Conservation (phyloP, 2,888 invertebrate species). For the Ormyrus thymus region DNA sequence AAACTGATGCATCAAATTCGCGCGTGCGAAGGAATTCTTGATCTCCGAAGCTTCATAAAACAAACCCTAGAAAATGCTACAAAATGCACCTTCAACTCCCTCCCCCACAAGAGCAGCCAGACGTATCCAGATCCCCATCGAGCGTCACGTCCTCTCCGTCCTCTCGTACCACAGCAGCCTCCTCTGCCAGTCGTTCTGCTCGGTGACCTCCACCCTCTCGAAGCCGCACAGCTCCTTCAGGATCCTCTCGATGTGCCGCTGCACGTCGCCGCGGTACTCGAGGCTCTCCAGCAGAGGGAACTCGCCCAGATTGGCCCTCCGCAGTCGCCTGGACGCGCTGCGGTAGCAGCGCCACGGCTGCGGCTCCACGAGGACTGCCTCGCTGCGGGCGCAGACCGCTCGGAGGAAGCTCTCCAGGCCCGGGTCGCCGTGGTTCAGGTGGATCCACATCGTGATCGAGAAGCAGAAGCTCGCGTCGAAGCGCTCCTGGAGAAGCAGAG, state of each 20-base stretch:
- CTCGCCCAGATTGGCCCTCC: constrained; percentile 77
- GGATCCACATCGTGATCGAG: constrained; percentile 94
- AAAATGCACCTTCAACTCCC: too few species aligned
- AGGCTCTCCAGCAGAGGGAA: constrained; percentile 80
- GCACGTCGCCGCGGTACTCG: constrained; percentile 80
- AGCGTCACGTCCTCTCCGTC: background rate
- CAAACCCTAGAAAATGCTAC: too few species aligned
- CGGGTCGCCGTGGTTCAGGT: constrained; percentile 87
- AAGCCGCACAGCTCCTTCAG: constrained; percentile 75
- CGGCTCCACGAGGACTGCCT: constrained; percentile 84
- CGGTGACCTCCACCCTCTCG: constrained; percentile 78
- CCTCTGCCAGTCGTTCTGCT: constrained; percentile 82
- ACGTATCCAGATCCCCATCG: too few species aligned
- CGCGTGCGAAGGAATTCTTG: too few species aligned
- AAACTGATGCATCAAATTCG: too few species aligned
- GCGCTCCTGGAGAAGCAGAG: constrained; percentile 62
- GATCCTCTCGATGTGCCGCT: constrained; percentile 79
- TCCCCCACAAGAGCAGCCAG: too few species aligned
- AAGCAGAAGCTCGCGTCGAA: constrained; percentile 87
- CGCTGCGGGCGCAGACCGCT: constrained; percentile 77
- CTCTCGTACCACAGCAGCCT: constrained; percentile 79
- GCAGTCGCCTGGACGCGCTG: constrained; percentile 84
- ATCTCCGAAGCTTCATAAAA: too few species aligned
- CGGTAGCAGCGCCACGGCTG: constrained; percentile 92
- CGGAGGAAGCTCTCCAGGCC: constrained; percentile 81